These are phyloP conservation scores for Xestia sexstrigata DNA, from an alignment of 2,888 invertebrate species.

Conservation along the genomic window DNA sequence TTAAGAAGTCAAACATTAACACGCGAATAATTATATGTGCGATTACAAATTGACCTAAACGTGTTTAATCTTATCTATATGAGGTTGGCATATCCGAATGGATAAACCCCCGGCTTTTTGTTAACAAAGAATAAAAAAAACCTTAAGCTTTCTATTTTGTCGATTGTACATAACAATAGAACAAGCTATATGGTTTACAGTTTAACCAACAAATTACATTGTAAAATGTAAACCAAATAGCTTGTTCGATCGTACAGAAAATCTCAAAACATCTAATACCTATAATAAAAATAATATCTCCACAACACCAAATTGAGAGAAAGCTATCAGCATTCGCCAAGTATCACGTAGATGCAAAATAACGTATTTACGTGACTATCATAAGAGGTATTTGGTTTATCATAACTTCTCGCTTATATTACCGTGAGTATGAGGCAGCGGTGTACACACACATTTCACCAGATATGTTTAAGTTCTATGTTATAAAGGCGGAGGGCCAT, in stretches of 20 bases:
- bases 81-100: too few relatives aligned
- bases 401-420: background rate
- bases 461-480: background rate
- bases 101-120: too few relatives aligned
- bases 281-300: background rate
- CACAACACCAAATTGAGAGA: background rate
- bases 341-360: conserved; percentile 20
- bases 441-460: background rate
- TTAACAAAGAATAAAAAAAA: too few relatives aligned
- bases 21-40: background rate
- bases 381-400: background rate
- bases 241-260: background rate
- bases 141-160: too few relatives aligned
- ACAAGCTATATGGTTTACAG: too few relatives aligned
- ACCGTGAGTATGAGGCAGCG: background rate
- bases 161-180: background rate
- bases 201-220: too few relatives aligned
- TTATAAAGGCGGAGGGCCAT: too few relatives aligned
- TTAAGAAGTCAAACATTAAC: background rate
- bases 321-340: background rate
- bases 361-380: conserved; percentile 12
- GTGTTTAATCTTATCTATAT: too few relatives aligned
- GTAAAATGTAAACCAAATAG: too few relatives aligned
- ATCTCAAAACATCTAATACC: background rate
- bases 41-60: too few relatives aligned